These are phyloP conservation scores for Eilema depressum DNA, from an alignment of 2,888 invertebrate genomes.

Conservation along the genomic window DNA sequence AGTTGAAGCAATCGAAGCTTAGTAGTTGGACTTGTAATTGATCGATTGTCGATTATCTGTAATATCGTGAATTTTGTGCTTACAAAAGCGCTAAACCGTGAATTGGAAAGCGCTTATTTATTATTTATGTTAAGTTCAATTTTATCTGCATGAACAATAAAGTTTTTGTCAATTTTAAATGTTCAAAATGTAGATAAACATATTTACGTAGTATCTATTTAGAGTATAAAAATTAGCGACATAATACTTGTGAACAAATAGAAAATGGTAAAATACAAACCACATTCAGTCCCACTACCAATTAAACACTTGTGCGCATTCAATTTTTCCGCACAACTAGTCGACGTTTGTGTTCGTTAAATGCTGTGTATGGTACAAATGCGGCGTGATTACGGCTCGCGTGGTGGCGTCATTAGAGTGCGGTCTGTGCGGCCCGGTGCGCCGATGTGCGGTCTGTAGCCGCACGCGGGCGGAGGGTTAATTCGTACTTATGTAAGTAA, in stretches of 20 bases:
- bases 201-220: no score
- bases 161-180: neutral
- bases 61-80: no score
- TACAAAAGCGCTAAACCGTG: neutral
- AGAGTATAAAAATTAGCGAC: no score
- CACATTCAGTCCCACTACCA: neutral
- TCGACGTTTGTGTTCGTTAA: conserved; percentile 33
- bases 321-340: conserved; percentile 19
- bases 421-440: conserved; percentile 39
- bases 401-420: conserved; percentile 48
- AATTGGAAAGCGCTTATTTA: neutral
- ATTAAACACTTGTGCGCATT: neutral
- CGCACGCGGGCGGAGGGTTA: conserved; percentile 35
- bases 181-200: neutral
- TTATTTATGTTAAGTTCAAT: no score
- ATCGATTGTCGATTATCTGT: no score
- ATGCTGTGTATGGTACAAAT: conserved; percentile 34
- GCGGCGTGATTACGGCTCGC: conserved; percentile 44
- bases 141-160: neutral
- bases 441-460: conserved; percentile 42
- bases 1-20: no score
- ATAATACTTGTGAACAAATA: neutral
- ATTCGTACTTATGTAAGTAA: conserved; percentile 19
- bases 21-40: no score
- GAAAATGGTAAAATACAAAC: neutral